Conservation (phyloP, 2,797 vertebrate species). For the Bradypus variegatus region DNA sequence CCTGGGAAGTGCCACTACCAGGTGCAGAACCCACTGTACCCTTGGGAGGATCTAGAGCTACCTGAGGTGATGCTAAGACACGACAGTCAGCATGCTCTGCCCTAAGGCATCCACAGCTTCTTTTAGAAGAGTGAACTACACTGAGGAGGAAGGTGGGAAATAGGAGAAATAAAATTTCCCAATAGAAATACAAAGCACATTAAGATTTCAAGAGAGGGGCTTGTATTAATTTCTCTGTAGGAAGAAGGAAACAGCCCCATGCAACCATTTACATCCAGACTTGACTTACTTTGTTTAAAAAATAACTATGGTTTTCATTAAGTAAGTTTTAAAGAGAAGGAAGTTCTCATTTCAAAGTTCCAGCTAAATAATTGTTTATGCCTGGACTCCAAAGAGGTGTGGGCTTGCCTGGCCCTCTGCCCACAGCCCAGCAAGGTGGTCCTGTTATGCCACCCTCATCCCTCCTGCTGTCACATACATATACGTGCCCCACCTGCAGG, state of each 20-base stretch:
- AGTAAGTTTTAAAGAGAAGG: constrained; percentile 30
- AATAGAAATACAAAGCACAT: constrained; percentile 14
- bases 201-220: background rate
- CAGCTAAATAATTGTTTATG: constrained; percentile 15
- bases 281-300: constrained; percentile 11
- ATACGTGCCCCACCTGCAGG: background rate
- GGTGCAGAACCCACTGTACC: background rate
- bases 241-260: background rate
- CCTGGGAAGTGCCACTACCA: background rate
- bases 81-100: background rate
- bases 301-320: constrained; percentile 37
- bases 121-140: background rate
- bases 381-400: background rate
- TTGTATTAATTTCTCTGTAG: background rate
- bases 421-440: background rate
- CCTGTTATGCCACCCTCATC: background rate
- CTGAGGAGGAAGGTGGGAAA: background rate
- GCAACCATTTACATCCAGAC: background rate
- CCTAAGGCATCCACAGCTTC: background rate
- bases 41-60: background rate
- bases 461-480: background rate
- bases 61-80: background rate
- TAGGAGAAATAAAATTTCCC: constrained; percentile 8
- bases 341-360: constrained; percentile 34
- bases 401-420: background rate